Percentiles rank a stretch among this genome's conserved stretches.
These are phyloP conservation scores for Leptinotarsa juncta DNA, from an alignment of 2,888 invertebrate species.

Conservation along the genomic window DNA sequence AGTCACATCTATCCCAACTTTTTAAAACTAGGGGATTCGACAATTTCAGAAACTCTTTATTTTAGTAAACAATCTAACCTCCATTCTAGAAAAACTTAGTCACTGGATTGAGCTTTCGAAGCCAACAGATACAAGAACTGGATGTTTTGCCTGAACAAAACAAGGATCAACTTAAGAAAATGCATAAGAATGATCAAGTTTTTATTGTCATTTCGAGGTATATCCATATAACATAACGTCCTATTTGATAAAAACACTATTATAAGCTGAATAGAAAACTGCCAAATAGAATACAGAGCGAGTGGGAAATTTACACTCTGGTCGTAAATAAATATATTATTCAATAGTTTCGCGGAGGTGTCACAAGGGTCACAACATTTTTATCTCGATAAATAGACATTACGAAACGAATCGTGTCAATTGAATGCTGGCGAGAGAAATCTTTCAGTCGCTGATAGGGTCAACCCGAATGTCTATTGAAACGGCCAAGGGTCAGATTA, in stretches of 20 bases:
- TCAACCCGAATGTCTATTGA: not conserved
- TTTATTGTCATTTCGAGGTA: no score
- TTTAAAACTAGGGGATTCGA: not conserved
- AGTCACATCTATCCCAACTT: not conserved
- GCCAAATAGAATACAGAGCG: not conserved
- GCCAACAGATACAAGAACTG: no score
- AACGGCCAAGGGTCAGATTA: constrained; percentile 16
- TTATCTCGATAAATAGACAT: constrained; percentile 13
- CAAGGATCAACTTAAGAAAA: no score
- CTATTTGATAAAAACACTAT: no score
- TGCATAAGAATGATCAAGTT: no score
- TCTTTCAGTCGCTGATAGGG: constrained; percentile 1
- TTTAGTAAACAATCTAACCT: not conserved
- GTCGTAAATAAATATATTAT: constrained; percentile 16
- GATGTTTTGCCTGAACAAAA: no score
- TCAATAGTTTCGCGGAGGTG: constrained; percentile 27
- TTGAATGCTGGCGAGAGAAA: constrained; percentile 2
- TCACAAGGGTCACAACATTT: constrained; percentile 23
- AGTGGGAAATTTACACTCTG: constrained; percentile 12
- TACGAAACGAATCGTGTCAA: constrained; percentile 20
- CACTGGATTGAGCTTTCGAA: no score
- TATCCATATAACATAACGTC: no score
- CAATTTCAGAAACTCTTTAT: not conserved
- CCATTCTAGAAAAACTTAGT: no score
- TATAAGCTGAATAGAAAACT: no score